phyloP scores from a whole-genome alignment of 2,113 vertebrate species.

The Tamias sibiricus region DNA sequence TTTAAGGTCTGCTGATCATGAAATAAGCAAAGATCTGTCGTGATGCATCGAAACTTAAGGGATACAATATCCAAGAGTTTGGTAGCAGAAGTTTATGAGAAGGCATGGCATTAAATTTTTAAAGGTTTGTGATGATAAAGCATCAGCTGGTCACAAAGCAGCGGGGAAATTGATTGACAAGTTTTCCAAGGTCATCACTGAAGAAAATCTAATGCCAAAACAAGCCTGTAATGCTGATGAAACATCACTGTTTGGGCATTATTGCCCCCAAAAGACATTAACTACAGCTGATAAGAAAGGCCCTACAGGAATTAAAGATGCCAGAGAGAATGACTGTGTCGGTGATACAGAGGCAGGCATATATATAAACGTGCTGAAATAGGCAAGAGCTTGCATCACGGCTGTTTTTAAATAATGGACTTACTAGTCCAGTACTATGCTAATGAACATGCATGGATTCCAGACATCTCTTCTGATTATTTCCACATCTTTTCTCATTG shows the following conservation, averaged over 20 bases:
- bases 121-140: not conserved
- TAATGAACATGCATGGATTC: not conserved
- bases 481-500: not conserved
- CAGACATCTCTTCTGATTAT: not conserved
- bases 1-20: no score
- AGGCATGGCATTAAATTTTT: not conserved
- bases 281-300: not conserved
- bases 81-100: not conserved
- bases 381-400: not conserved
- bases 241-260: no score
- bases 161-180: not conserved
- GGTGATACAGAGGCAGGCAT: not conserved
- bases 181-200: not conserved
- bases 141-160: not conserved
- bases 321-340: not conserved
- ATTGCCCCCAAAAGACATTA: not conserved
- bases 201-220: not conserved
- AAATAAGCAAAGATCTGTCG: not conserved
- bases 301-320: not conserved
- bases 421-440: not conserved
- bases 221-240: not conserved
- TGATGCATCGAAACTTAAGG: not conserved
- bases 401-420: not conserved
- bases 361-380: not conserved
- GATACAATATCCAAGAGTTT: not conserved